Base-by-base conservation (phyloP, 2,888 invertebrate genomes). In the Drosophila flavopinicola region DNA sequence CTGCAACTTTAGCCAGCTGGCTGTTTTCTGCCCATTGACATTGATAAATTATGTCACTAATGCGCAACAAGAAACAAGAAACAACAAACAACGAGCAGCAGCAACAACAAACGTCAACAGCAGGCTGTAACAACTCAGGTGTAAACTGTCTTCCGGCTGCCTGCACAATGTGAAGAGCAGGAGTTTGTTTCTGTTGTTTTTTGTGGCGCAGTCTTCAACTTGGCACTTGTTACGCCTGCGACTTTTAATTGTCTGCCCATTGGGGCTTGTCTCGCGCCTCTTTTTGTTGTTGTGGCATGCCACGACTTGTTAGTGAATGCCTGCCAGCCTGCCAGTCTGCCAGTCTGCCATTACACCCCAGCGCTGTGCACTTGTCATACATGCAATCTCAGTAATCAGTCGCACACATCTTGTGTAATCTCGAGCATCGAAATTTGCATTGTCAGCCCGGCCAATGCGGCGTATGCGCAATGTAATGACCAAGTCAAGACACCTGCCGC, bases 121-220 rank as follows among this genome's bases (percentile, higher is more conserved):
- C 53, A 57, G 27, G 20, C n/a, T 41, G 42, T 42, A 60, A 65
- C 77, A 66, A 47, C 70, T 78, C 61, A 71, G 75, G 65, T 82
- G 80, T 84, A 71, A 84, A 85, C 51, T 67, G 68, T 78, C 86
- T 87, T 87, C 87, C 87, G 88, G 84, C 69, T 79, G 78, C 41
- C 65, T 57, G 61, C 33, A 66, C 63, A 60, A 35, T 73, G 66
- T 57, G 63, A 67, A 68, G 68, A 42, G 67, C 56, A 66, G 44
- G 41, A 66, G 51, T 56, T 27, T 6, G 20, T 20, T 2, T 20
- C 4, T 20, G 20, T 20, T 20, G 20, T 20, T 20, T 20, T 20
- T 4, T 2, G 20, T 44, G 38, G 15, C 48, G 41, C 48, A 52
- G 66, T 68, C 74, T 79, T 76, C 59, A 76, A 79, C 84, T 79